These are phyloP conservation scores for Eupeodes luniger DNA, from an alignment of 2,888 invertebrate genomes.

Conservation along the genomic window DNA sequence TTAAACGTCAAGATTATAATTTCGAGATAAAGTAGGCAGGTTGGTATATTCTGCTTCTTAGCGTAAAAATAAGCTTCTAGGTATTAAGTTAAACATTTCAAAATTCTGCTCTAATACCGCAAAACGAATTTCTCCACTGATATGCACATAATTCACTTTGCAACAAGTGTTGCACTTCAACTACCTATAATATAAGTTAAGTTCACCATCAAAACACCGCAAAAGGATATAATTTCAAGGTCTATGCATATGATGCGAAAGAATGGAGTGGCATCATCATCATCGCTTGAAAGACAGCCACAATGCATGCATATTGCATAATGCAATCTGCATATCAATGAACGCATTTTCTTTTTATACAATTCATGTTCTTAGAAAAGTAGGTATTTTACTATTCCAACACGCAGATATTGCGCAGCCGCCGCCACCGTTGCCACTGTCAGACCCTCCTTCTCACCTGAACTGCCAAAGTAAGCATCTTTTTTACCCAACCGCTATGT, in stretches of 20 bases:
- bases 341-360: slow-evolving; percentile 52
- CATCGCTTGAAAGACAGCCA: slow-evolving; percentile 16
- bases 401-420: not conserved
- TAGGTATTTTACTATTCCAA: slow-evolving; percentile 51
- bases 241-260: slow-evolving; percentile 15
- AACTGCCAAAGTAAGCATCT: not conserved
- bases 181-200: not conserved
- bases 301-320: slow-evolving; percentile 55
- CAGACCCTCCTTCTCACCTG: not conserved
- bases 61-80: too few species aligned
- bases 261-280: not conserved
- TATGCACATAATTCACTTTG: slow-evolving; percentile 26
- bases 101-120: too few species aligned
- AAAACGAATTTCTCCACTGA: too few species aligned
- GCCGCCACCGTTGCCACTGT: too few species aligned
- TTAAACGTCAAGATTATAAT: too few species aligned
- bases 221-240: slow-evolving; percentile 55
- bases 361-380: slow-evolving; percentile 55
- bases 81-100: too few species aligned
- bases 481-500: not conserved
- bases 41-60: too few species aligned
- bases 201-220: slow-evolving; percentile 42
- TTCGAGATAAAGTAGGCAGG: too few species aligned
- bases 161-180: slow-evolving; percentile 12
- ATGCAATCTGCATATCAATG: slow-evolving; percentile 69